Evolutionary conservation across 2,888 invertebrate species (phyloP).

Genomic region (Hypselothyrea guttata): DNA sequence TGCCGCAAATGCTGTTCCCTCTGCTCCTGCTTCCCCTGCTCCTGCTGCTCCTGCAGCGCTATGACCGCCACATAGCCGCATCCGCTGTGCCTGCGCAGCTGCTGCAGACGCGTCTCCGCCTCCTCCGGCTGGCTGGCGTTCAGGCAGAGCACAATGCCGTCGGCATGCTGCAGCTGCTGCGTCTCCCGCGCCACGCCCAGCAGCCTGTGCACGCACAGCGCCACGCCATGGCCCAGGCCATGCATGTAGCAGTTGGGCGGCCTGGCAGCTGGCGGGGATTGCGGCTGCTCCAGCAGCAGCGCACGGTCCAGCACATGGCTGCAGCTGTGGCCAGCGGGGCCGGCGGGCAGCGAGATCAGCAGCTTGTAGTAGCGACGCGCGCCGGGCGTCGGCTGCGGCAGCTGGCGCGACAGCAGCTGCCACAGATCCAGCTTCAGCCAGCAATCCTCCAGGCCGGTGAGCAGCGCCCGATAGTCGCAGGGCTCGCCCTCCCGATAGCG

Average conservation of each 20-base stretch:
- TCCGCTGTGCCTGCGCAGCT: conserved; percentile 58
- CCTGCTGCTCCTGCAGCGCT: conserved; percentile 50
- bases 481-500: conserved; percentile 83
- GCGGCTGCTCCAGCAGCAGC: conserved; percentile 58
- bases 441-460: conserved; percentile 44
- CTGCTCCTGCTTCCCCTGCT: conserved; percentile 7
- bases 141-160: conserved; percentile 77
- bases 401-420: conserved; percentile 50
- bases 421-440: conserved; percentile 72
- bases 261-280: background rate
- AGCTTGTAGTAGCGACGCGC: conserved; percentile 75
- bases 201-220: conserved; percentile 79
- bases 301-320: conserved; percentile 72
- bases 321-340: conserved; percentile 28
- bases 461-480: conserved; percentile 69
- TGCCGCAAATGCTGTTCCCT: conserved; percentile 29
- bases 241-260: conserved; percentile 54
- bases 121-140: conserved; percentile 45
- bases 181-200: conserved; percentile 46
- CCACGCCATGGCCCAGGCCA: conserved; percentile 64
- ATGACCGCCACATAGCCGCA: conserved; percentile 75
- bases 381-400: conserved; percentile 48
- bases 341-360: conserved; percentile 71
- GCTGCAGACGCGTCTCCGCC: conserved; percentile 69
- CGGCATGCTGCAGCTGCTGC: conserved; percentile 59